Evolutionary conservation across 1,140 invertebrate genomes (phyloP).

Genomic region (Conus betulinus): DNA sequence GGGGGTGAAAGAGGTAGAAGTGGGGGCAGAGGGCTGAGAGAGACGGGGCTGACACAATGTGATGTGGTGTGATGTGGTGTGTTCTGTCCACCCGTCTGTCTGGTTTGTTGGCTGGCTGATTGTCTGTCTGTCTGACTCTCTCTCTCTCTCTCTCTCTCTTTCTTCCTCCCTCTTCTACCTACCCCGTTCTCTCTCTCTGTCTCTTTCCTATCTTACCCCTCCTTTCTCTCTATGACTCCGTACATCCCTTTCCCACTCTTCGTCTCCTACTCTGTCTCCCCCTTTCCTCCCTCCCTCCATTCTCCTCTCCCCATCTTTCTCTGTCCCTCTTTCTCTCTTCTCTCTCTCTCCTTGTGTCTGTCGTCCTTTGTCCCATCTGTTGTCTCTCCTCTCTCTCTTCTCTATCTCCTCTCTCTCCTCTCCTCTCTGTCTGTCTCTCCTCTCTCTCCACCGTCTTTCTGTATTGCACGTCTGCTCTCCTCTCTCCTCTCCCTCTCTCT

Average conservation of each 20-base stretch:
- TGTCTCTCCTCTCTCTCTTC: too few species aligned
- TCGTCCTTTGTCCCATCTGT: too few species aligned
- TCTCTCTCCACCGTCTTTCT: background rate
- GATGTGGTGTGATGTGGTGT: too few species aligned
- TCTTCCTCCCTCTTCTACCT: too few species aligned
- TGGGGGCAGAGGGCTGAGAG: too few species aligned
- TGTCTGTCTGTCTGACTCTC: background rate
- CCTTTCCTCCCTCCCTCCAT: background rate
- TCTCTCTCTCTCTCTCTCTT: background rate
- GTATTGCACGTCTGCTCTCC: background rate
- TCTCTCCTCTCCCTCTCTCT: conserved; percentile 4
- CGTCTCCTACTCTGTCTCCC: background rate
- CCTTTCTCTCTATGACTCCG: too few species aligned
- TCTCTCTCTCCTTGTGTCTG: background rate
- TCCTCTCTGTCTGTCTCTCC: background rate
- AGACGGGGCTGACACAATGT: too few species aligned
- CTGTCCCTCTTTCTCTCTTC: background rate
- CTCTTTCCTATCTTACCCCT: background rate
- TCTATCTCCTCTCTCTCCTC: too few species aligned
- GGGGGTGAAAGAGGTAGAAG: too few species aligned
- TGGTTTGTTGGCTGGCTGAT: too few species aligned
- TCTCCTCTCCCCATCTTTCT: background rate
- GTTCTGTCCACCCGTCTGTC: too few species aligned
- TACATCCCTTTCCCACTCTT: too few species aligned
- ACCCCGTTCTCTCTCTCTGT: background rate